These are phyloP conservation scores for Elgaria multicarinata DNA, from an alignment of 2,113 vertebrate genomes.

Conservation along the genomic window DNA sequence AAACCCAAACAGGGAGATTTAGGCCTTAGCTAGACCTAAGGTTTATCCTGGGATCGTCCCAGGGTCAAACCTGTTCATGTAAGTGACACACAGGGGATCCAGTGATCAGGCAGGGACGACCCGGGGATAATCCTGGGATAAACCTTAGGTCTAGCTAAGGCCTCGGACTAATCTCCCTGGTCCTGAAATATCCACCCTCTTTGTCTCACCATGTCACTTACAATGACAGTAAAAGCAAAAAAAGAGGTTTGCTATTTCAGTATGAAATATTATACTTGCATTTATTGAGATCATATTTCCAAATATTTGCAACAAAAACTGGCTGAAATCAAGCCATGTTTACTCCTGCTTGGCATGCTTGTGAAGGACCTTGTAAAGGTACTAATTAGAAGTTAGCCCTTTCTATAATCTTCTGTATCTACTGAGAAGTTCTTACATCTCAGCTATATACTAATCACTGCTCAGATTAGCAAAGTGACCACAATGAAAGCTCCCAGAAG, in stretches of 20 bases:
- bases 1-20: background rate
- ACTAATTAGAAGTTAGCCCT: background rate
- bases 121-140: too few relatives aligned
- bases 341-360: background rate
- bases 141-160: too few relatives aligned
- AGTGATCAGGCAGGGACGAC: too few relatives aligned
- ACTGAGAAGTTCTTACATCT: background rate
- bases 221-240: background rate
- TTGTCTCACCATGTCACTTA: background rate
- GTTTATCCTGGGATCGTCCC: too few relatives aligned
- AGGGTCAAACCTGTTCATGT: too few relatives aligned
- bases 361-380: background rate
- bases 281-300: background rate
- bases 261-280: background rate
- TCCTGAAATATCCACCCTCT: background rate
- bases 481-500: background rate
- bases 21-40: too few relatives aligned
- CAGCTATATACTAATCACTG: background rate
- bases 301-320: background rate
- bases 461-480: background rate
- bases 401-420: background rate
- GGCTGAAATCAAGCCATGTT: background rate
- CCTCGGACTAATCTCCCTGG: background rate
- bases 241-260: background rate
- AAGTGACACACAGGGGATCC: too few relatives aligned